phyloP scores from a whole-genome alignment of 2,113 vertebrate species.

The Chamaea fasciata region DNA sequence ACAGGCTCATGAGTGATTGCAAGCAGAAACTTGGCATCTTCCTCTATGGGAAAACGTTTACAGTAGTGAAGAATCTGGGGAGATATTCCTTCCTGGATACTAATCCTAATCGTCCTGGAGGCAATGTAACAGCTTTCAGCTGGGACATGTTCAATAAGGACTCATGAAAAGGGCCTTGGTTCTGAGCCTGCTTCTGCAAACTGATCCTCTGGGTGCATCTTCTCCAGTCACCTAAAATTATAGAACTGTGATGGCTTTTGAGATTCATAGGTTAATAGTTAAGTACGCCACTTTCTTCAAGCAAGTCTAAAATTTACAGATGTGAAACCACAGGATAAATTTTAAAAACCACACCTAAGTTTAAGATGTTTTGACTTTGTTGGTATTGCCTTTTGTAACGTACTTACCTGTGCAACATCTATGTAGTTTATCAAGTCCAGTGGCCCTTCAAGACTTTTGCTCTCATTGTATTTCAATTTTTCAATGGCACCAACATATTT shows the following conservation, averaged over 20 bases:
- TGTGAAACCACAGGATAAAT: background rate
- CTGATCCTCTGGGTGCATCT: background rate
- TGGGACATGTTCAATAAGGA: background rate
- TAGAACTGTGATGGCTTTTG: background rate
- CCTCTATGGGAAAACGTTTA: background rate
- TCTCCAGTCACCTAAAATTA: background rate
- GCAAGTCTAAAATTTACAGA: background rate
- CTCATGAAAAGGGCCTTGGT: background rate
- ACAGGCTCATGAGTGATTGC: background rate
- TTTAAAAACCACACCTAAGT: background rate
- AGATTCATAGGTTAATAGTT: background rate
- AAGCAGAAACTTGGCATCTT: background rate
- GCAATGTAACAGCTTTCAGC: background rate
- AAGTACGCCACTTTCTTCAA: background rate
- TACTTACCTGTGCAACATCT: slow-evolving; percentile 90
- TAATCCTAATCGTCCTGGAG: background rate
- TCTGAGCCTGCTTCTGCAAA: background rate
- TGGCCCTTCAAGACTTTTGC: slow-evolving; percentile 85
- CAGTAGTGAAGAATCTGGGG: background rate
- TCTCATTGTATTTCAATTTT: slow-evolving; percentile 85
- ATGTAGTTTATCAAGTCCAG: slow-evolving; percentile 96
- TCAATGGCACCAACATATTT: slow-evolving; percentile 94
- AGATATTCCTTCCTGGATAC: background rate
- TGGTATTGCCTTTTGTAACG: background rate
- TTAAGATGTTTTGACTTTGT: background rate